These are phyloP conservation scores for Hecatera dysodea DNA, from an alignment of 2,888 invertebrate species.

Conservation along the genomic window DNA sequence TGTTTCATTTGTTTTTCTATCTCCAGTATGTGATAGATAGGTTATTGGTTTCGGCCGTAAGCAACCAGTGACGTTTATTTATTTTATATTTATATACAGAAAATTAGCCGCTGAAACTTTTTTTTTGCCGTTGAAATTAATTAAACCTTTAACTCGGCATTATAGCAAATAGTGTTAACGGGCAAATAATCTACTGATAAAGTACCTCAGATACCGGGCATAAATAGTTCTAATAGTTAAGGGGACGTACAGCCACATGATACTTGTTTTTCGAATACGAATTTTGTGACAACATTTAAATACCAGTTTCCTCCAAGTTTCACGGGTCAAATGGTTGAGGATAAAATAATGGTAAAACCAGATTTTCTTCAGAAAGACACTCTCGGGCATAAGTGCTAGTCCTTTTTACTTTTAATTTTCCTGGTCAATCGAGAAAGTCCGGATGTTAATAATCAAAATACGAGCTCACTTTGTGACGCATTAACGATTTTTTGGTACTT, in stretches of 20 bases:
- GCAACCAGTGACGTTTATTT: too few relatives aligned
- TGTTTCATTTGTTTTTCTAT: too few relatives aligned
- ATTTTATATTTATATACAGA: too few relatives aligned
- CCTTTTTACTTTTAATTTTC: not conserved
- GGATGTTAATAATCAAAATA: not conserved
- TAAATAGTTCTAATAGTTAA: not conserved
- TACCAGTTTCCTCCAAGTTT: conserved; percentile 4
- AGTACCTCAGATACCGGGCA: too few relatives aligned
- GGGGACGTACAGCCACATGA: not conserved
- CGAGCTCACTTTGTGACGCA: not conserved
- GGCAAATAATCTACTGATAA: too few relatives aligned
- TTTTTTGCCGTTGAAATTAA: too few relatives aligned
- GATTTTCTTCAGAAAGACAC: conserved; percentile 8
- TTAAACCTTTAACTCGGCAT: too few relatives aligned
- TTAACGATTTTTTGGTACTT: not conserved
- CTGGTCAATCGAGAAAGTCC: not conserved
- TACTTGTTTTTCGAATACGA: not conserved
- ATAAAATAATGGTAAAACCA: conserved; percentile 19
- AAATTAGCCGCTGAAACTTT: too few relatives aligned
- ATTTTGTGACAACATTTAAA: not conserved
- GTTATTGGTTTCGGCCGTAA: too few relatives aligned
- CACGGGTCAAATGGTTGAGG: conserved; percentile 6
- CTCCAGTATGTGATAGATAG: too few relatives aligned
- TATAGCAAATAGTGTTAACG: too few relatives aligned
- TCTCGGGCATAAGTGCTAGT: not conserved